Conservation (phyloP, 2,797 vertebrate species). For the Acanthurus leucopareius region DNA sequence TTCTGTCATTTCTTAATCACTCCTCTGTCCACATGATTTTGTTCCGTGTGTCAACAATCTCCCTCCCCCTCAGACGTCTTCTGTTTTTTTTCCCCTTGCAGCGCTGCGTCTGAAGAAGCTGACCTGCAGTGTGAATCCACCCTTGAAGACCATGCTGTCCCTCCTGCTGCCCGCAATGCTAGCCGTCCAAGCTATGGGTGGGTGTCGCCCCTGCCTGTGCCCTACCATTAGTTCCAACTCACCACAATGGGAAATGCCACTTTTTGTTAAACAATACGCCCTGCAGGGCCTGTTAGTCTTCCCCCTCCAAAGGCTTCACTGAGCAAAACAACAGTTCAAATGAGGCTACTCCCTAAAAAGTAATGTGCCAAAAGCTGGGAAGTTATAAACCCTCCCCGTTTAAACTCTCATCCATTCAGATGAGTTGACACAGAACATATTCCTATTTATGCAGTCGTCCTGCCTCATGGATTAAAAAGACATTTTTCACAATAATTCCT, state of each 20-base stretch:
- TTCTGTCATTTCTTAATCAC: slow-evolving; percentile 2
- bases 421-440: slow-evolving; percentile 35
- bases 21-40: not conserved
- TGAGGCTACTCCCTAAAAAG: slow-evolving; percentile 54
- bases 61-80: slow-evolving; percentile 49
- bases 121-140: slow-evolving; percentile 58
- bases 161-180: slow-evolving; percentile 80
- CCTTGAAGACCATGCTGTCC: slow-evolving; percentile 77
- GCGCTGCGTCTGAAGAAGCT: slow-evolving; percentile 70
- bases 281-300: slow-evolving; percentile 61
- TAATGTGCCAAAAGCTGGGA: slow-evolving; percentile 47
- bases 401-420: slow-evolving; percentile 48
- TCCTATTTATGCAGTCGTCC: slow-evolving; percentile 46
- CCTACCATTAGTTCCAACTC: slow-evolving; percentile 66
- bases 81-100: slow-evolving; percentile 50
- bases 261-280: slow-evolving; percentile 63
- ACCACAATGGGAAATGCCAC: slow-evolving; percentile 52
- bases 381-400: slow-evolving; percentile 54
- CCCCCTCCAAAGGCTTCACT: slow-evolving; percentile 53
- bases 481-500: slow-evolving; percentile 38
- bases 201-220: slow-evolving; percentile 63
- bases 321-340: slow-evolving; percentile 58
- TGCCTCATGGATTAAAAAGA: slow-evolving; percentile 26
- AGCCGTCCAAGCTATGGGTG: slow-evolving; percentile 79
- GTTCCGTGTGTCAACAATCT: slow-evolving; percentile 22